Evolutionary conservation across 2,888 invertebrate genomes (phyloP), one percentile per base, ranked within the genome.

Genomic region (Diarsia brunnea): DNA sequence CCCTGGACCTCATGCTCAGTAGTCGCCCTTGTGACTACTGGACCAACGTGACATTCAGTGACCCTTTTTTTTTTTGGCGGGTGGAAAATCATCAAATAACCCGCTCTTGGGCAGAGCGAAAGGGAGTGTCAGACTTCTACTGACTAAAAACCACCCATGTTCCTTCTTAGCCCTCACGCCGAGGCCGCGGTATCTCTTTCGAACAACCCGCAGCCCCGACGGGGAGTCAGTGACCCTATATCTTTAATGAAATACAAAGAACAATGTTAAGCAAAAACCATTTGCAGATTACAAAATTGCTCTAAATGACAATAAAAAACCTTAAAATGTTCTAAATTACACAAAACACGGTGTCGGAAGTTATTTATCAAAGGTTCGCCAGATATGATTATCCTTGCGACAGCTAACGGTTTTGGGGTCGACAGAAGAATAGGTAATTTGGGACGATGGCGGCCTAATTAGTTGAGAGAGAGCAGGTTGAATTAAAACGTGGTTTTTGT

Each of bases 371-470:
- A 65, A 72, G 60, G 67, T 60, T 45, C 21, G 67, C 55, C 49
- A 70, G 73, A 75, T 79, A 73, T 68, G 71, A 82, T 79, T 84
- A 82, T 79, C 60, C 43, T 61, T 55, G 63, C 60, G 70, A 73
- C 73, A 67, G 67, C 55, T 58, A 63, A 84, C 63, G 38, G 69
- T 84, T 82, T 76, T 70, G 24, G 47, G 81, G 69, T 8, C 47
- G 60, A 58, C 77, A 79, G 73, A 68, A 85, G 71, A 83, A 85
- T 78, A 69, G 55, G 68, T 43, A 84, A 86, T 85, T 85, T 79
- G 53, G 63, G 64, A 45, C 53, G 53, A 49, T 67, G 24, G 24
- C 38, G 51, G 55, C 27, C 63, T 85, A 87, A 86, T 84, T 87
- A 71, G 49, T 43, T 58, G 16, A 76, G 24, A 73, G 83, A 84